Evolutionary conservation across 2,888 invertebrate species (phyloP), one percentile per base, ranked within the genome.

Genomic region (Callosobruchus maculatus): DNA sequence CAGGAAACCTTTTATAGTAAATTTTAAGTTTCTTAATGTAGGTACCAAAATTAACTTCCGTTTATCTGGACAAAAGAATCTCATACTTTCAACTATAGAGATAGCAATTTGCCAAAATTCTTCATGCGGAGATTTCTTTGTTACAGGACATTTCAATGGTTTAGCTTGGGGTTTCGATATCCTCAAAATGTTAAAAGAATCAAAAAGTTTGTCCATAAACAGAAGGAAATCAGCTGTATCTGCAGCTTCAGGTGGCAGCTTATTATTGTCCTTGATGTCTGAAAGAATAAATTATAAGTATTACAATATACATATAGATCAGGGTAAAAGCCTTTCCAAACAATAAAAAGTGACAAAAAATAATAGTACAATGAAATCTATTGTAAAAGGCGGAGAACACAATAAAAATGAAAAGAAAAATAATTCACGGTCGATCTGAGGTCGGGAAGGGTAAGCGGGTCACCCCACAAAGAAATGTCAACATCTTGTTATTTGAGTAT

Each of bases 161-260:
- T 78, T 77, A 7, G 72, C 75, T 67, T 68, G 30, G 3, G 70
- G 30, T 9, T 30, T 30, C 9, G 30, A 30, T 9, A 20, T 71
- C 4, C 71, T 69, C 9, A 21, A 66, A 4, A 72, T 71, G 67
- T 78, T 77, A 3, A 77, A 68, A 30, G 74, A 74, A 67, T 77
- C 77, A 74, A 78, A 78, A 22, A 78, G 70, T 13, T 75, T 66
- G 67, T 77, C 77, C 20, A 78, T 26, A 70, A 77, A 78, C 49
- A 77, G 31, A 66, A 78, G 74, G n/a, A 78, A 68, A 13, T 77
- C 75, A 0, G 77, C 76, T 20, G 77, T 77, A 71, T 78, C 74
- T 26, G 13, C 74, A 20, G 74, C 77, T 70, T 77, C 73, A 22
- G 49, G 30, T 22, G 69, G 22, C 66, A 76, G 70, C 21, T 67